Base-by-base conservation (phyloP, 2,888 invertebrate genomes). In the Spisula subtruncata region DNA sequence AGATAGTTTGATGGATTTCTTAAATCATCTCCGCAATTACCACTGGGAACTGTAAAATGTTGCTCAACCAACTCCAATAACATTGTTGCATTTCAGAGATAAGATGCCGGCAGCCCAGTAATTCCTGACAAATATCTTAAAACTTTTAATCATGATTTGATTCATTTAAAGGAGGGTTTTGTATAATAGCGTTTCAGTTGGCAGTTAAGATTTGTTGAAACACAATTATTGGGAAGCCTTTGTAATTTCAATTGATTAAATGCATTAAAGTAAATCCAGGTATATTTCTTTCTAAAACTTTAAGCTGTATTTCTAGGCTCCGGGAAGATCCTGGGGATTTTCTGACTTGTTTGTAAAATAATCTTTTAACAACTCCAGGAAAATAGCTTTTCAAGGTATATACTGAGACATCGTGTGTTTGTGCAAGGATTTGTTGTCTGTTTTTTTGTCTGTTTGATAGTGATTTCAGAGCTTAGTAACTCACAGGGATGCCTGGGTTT, bases 171-270 rank as follows among this genome's bases (percentile, higher is more conserved):
- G n/a, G 75, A 75, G 75, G 35, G 25, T 29, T 75, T 75, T 75
- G 35, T 75, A 35, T 75, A 75, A 75, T 75, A 25, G 75, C 75
- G 35, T 75, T 75, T 32, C 75, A 35, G 75, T 75, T 75, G 75
- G 75, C 75, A 75, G 75, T 75, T 75, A 75, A 75, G 75, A 75
- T 75, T 75, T 75, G 16, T n/a, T n/a, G 75, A 25, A 75, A 75
- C 32, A 75, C 75, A 75, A 75, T 75, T 25, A 32, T 35, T 32
- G 12, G 75, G 16, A 75, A 75, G 75, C 75, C 25, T 32, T 75
- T 75, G 75, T 75, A 75, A 75, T 75, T 75, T 75, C 75, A 75
- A 75, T 75, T 75, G 75, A 75, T 75, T 75, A 75, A 75, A 75
- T 32, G 75, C 75, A 75, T 75, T 75, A 75, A 75, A 75, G 35